These are phyloP conservation scores for Chloropsis cyanopogon DNA, from an alignment of 2,113 vertebrate species.

Conservation along the genomic window DNA sequence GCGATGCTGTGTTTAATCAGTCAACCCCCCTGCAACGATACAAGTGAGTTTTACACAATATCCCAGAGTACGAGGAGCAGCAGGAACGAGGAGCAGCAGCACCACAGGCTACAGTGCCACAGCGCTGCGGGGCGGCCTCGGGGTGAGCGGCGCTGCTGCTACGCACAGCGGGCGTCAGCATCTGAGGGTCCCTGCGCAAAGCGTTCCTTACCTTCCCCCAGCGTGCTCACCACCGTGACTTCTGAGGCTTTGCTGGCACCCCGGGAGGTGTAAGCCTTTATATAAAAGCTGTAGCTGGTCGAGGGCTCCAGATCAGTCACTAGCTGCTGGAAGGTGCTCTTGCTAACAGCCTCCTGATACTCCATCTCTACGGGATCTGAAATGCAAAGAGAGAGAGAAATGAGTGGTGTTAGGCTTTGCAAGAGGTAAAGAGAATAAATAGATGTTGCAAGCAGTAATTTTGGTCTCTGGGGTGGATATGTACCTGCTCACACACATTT, in stretches of 20 bases:
- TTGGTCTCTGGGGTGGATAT: neutral
- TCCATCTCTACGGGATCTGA: constrained; percentile 91
- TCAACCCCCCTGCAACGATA: neutral
- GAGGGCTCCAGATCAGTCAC: constrained; percentile 93
- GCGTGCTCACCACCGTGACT: constrained; percentile 82
- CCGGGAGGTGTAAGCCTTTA: constrained; percentile 94
- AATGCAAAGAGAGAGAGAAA: neutral
- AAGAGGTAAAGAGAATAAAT: neutral
- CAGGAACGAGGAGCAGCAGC: neutral
- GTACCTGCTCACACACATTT: neutral
- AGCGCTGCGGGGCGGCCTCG: fast-evolving
- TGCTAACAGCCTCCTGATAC: constrained; percentile 97
- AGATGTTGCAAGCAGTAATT: neutral
- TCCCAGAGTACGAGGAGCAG: neutral
- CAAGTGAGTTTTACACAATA: neutral
- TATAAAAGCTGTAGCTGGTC: constrained; percentile 94
- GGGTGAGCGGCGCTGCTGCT: neutral
- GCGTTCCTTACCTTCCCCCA: constrained; percentile 87
- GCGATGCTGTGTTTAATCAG: neutral
- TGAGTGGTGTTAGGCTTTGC: neutral
- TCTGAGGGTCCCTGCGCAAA: neutral
- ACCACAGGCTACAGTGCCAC: neutral
- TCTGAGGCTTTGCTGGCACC: constrained; percentile 92
- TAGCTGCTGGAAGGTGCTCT: constrained; percentile 90
- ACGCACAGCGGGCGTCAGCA: neutral